Evolutionary conservation across 2,888 invertebrate species (phyloP).

Genomic region (Teleogryllus oceanicus): DNA sequence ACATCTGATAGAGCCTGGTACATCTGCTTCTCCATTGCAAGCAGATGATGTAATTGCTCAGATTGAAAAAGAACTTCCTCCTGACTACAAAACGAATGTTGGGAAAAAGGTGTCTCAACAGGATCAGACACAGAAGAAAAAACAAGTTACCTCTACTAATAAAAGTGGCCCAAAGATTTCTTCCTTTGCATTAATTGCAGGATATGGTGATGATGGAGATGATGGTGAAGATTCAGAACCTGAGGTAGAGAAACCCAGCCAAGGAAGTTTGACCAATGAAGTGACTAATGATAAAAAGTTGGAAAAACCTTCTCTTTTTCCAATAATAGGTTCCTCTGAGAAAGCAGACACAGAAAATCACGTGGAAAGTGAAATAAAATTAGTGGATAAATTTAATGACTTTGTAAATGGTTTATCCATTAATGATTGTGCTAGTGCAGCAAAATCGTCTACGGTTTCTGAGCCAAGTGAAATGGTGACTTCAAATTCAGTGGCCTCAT

Average conservation of each 20-base stretch:
- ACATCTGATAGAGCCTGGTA: slow-evolving; percentile 28
- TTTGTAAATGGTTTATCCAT: not conserved
- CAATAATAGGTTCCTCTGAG: not conserved
- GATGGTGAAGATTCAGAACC: slow-evolving; percentile 44
- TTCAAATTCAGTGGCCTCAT: not conserved
- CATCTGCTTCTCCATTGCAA: slow-evolving; percentile 22
- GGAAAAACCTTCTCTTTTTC: not conserved
- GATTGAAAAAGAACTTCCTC: slow-evolving; percentile 48
- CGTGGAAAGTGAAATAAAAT: not conserved
- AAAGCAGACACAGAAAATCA: not conserved
- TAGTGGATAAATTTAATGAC: not conserved
- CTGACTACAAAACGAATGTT: slow-evolving; percentile 26
- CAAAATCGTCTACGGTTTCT: not conserved
- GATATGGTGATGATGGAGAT: slow-evolving; percentile 55
- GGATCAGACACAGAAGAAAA: slow-evolving; percentile 18
- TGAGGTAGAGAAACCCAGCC: not conserved
- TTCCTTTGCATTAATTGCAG: slow-evolving; percentile 52
- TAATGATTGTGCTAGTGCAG: not conserved
- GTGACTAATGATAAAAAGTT: not conserved
- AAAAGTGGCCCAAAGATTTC: slow-evolving; percentile 32
- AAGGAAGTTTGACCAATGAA: not conserved
- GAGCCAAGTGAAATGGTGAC: slow-evolving; percentile 21
- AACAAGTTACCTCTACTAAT: not conserved
- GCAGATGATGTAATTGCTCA: slow-evolving; percentile 29
- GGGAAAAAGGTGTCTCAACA: slow-evolving; percentile 26